phyloP scores from a whole-genome alignment of 1,140 invertebrate species.

The Heliconius congener region DNA sequence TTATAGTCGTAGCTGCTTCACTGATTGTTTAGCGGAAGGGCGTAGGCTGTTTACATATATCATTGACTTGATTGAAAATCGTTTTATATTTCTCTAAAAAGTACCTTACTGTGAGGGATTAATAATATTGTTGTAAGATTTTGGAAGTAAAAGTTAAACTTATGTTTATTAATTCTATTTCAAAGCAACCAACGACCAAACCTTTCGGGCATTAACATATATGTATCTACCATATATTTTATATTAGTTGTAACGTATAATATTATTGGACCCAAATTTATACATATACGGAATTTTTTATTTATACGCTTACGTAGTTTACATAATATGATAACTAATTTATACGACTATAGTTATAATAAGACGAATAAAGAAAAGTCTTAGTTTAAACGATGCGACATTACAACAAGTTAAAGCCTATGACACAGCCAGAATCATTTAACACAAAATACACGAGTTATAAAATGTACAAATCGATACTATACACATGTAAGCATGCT shows the following conservation, averaged over 20 bases:
- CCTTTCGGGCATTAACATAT: too few species aligned
- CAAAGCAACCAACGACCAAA: too few species aligned
- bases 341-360: background rate
- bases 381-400: background rate
- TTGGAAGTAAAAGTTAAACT: too few species aligned
- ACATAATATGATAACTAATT: background rate
- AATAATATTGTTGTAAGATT: too few species aligned
- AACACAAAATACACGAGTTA: background rate
- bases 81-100: background rate
- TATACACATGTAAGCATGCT: constrained; percentile 24
- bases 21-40: background rate
- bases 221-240: too few species aligned
- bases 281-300: too few species aligned
- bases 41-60: background rate
- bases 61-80: background rate
- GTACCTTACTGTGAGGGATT: background rate
- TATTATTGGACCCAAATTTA: too few species aligned
- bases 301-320: background rate
- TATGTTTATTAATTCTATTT: too few species aligned
- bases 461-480: background rate
- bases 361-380: background rate
- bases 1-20: background rate
- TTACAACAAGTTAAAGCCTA: background rate
- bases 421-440: background rate
- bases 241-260: too few species aligned